Evolutionary conservation across 2,888 invertebrate genomes (phyloP).

Genomic region (Callosobruchus maculatus): DNA sequence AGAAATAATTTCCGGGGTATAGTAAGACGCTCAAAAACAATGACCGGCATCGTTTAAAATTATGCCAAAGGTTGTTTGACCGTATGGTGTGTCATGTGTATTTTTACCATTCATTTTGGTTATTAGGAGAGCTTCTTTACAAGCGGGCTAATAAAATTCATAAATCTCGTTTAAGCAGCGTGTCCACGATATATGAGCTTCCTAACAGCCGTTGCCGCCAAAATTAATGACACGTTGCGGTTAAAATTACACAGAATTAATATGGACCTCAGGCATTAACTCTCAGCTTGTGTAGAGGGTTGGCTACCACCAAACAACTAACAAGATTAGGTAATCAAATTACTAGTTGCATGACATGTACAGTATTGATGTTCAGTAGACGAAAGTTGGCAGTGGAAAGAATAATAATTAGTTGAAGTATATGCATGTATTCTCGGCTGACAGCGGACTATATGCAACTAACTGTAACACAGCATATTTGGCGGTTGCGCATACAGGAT

Average conservation of each 20-base stretch:
- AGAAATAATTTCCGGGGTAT: too few relatives aligned
- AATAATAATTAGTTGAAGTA: too few relatives aligned
- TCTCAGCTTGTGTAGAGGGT: neutral
- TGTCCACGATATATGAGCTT: neutral
- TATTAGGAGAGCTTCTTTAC: neutral
- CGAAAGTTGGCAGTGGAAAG: neutral
- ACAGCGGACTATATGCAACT: too few relatives aligned
- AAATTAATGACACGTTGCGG: neutral
- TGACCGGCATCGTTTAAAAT: too few relatives aligned
- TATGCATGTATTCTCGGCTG: too few relatives aligned
- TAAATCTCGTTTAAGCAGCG: neutral
- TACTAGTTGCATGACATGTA: neutral
- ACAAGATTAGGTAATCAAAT: neutral
- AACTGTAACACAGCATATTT: too few relatives aligned
- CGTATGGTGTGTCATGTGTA: too few relatives aligned
- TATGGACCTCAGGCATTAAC: neutral
- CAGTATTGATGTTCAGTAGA: neutral
- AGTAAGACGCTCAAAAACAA: too few relatives aligned
- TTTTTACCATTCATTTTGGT: neutral
- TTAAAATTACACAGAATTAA: neutral
- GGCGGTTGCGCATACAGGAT: too few relatives aligned
- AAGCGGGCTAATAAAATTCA: neutral
- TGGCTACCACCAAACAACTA: neutral
- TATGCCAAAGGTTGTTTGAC: too few relatives aligned
- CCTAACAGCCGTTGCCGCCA: neutral